Percentiles rank a stretch among this genome's conserved stretches.
Conservation (phyloP, 37 sponge, comb jelly and placozoan species). For the Halisarca cf. caerulea region DNA sequence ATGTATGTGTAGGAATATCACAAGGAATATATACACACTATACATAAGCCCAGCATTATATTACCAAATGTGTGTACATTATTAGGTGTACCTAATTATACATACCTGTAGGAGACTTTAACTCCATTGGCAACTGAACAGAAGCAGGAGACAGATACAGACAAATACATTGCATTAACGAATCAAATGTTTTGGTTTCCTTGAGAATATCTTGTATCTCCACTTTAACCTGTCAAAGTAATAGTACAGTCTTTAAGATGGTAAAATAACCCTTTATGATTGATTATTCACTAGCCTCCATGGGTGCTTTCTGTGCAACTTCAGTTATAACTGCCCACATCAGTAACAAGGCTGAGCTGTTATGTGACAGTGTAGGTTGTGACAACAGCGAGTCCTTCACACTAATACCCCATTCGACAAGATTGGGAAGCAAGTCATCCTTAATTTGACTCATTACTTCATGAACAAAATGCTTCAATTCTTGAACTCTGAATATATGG, state of each 20-base stretch:
- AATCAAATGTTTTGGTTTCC: not conserved
- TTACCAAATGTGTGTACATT: not conserved
- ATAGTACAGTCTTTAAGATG: too few relatives aligned
- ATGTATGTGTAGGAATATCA: too few relatives aligned
- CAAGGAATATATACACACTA: too few relatives aligned
- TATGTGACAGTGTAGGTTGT: not conserved
- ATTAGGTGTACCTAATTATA: not conserved
- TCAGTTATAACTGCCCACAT: not conserved
- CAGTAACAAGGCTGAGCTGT: slow-evolving; percentile 11
- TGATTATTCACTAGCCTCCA: not conserved
- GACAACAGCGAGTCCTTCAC: not conserved
- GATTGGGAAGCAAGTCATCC: not conserved
- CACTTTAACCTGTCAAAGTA: not conserved
- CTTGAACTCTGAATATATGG: not conserved
- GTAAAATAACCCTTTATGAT: too few relatives aligned
- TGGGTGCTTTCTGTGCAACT: not conserved
- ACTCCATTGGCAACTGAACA: not conserved
- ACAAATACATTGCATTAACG: not conserved
- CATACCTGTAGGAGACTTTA: not conserved
- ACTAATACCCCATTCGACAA: not conserved
- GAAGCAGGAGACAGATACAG: not conserved
- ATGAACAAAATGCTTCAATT: not conserved
- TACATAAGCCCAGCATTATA: too few relatives aligned
- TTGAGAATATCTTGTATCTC: not conserved
- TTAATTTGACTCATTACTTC: not conserved